Percentiles rank a stretch among this genome's conserved stretches.
Conservation (phyloP, 2,888 invertebrate species). For the Agrochola macilenta region DNA sequence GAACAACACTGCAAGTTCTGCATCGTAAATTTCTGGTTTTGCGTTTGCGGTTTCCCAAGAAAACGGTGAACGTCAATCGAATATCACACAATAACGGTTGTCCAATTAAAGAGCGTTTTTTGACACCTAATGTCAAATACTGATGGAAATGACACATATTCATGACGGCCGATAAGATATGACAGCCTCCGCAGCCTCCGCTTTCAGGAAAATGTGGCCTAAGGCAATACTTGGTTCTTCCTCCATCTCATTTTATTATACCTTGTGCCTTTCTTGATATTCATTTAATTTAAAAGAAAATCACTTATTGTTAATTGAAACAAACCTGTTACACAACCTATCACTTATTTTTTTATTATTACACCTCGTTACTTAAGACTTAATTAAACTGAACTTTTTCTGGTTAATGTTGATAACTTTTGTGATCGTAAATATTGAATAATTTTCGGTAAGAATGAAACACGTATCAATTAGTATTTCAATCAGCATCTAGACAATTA, state of each 20-base stretch:
- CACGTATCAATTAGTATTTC: conserved; percentile 34
- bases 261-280: background rate
- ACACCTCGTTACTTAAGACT: conserved; percentile 10
- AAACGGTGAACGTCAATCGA: background rate
- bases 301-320: conserved; percentile 6
- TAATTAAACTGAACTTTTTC: conserved; percentile 16
- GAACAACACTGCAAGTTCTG: background rate
- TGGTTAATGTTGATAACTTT: conserved; percentile 3
- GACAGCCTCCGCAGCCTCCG: background rate
- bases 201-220: background rate
- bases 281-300: background rate
- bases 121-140: background rate
- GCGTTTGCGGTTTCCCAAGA: background rate
- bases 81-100: background rate
- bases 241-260: background rate
- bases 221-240: background rate
- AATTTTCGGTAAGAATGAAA: conserved; percentile 21
- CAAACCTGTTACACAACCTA: conserved; percentile 1
- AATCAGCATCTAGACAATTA: conserved; percentile 31
- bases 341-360: background rate
- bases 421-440: conserved; percentile 5
- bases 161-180: background rate
- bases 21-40: background rate
- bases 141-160: too few species aligned
- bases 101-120: background rate